Evolutionary conservation across 2,797 vertebrate species (phyloP).

Genomic region (Darevskia mixta): DNA sequence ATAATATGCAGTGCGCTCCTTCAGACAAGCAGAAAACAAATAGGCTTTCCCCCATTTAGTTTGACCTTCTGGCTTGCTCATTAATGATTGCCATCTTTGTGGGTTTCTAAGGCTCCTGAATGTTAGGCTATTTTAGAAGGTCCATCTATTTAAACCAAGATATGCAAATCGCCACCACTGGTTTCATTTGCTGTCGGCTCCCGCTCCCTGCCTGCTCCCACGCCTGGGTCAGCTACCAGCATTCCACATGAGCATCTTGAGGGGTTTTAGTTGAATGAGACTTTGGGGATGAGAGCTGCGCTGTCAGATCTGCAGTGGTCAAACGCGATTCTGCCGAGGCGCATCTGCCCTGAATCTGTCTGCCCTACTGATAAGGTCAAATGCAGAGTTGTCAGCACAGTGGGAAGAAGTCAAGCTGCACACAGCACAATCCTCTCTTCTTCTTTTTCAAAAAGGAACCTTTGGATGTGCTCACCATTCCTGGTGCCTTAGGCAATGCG

Average conservation of each 20-base stretch:
- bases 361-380: neutral
- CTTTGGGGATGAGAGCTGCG: neutral
- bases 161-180: neutral
- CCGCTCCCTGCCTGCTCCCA: neutral
- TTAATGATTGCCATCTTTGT: neutral
- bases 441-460: neutral
- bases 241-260: neutral
- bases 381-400: neutral
- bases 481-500: neutral
- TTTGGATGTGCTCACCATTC: neutral
- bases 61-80: neutral
- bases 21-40: slow-evolving; percentile 19
- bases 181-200: slow-evolving; percentile 2
- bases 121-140: neutral
- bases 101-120: neutral
- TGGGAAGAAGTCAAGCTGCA: neutral
- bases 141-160: neutral
- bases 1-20: neutral
- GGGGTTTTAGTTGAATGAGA: neutral
- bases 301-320: neutral
- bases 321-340: neutral
- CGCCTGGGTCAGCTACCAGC: neutral
- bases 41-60: neutral
- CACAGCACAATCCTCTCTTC: neutral
- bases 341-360: slow-evolving; percentile 5